These are phyloP conservation scores for Gopherus flavomarginatus DNA, from an alignment of 2,113 vertebrate species.

Conservation along the genomic window DNA sequence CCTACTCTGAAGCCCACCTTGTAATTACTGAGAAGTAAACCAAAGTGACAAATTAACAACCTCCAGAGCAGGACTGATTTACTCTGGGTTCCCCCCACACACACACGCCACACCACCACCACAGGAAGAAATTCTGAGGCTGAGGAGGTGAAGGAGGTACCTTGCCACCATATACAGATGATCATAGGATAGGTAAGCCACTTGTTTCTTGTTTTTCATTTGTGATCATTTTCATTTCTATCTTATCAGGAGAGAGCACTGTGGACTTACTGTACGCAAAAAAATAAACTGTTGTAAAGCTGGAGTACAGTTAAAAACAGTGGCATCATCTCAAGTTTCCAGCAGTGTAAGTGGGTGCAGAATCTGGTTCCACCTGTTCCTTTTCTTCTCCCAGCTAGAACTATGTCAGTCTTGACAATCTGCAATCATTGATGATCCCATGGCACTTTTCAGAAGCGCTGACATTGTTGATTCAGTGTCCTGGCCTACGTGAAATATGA, in stretches of 20 bases:
- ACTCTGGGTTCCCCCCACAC: background rate
- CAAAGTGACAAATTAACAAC: background rate
- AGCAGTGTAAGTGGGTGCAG: background rate
- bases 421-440: rapidly evolving
- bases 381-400: background rate
- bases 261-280: rapidly evolving
- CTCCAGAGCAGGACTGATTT: background rate
- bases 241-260: background rate
- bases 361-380: background rate
- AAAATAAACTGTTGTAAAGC: rapidly evolving
- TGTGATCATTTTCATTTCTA: background rate
- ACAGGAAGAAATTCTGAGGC: background rate
- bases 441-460: background rate
- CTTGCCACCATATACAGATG: background rate
- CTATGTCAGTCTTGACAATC: background rate
- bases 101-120: background rate
- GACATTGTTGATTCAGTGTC: background rate
- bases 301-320: background rate
- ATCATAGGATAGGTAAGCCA: background rate
- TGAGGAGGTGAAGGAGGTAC: background rate
- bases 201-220: rapidly evolving
- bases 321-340: background rate
- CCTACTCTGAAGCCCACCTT: background rate
- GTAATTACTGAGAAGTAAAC: background rate
- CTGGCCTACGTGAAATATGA: background rate